phyloP scores from a whole-genome alignment of 1,140 invertebrate genomes.

The Pogonognathellus flavescens region DNA sequence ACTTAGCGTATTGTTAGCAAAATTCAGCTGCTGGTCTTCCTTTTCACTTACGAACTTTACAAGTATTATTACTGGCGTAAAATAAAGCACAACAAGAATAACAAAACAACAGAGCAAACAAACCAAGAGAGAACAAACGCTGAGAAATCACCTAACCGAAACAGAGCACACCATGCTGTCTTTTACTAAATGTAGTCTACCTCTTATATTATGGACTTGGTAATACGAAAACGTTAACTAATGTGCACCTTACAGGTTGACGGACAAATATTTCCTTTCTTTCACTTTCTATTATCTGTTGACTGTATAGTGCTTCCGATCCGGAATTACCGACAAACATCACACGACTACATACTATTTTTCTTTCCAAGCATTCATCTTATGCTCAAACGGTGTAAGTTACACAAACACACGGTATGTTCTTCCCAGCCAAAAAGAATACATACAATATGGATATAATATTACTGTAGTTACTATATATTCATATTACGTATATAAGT shows the following conservation, averaged over 20 bases:
- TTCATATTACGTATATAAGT: too few relatives aligned
- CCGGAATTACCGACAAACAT: neutral
- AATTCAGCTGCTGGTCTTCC: neutral
- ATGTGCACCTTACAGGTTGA: neutral
- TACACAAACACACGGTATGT: neutral
- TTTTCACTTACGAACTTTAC: neutral
- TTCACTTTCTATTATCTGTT: neutral
- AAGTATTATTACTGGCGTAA: neutral
- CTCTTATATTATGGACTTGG: too few relatives aligned
- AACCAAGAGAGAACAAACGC: neutral
- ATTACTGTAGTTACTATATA: too few relatives aligned
- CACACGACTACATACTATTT: neutral
- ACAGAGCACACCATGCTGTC: too few relatives aligned
- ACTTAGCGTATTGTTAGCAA: neutral
- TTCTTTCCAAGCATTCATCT: neutral
- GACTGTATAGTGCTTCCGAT: neutral
- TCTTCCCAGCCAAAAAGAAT: neutral
- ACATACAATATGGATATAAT: too few relatives aligned
- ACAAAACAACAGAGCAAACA: neutral
- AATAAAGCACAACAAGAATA: neutral
- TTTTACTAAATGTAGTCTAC: too few relatives aligned
- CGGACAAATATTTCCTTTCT: slow-evolving; percentile 29
- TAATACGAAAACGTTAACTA: too few relatives aligned
- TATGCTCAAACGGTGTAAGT: neutral
- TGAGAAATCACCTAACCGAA: too few relatives aligned